Percentiles rank a stretch among this genome's conserved stretches.
These are phyloP conservation scores for Dichetophora obliterata DNA, from an alignment of 2,888 invertebrate species.

Conservation along the genomic window DNA sequence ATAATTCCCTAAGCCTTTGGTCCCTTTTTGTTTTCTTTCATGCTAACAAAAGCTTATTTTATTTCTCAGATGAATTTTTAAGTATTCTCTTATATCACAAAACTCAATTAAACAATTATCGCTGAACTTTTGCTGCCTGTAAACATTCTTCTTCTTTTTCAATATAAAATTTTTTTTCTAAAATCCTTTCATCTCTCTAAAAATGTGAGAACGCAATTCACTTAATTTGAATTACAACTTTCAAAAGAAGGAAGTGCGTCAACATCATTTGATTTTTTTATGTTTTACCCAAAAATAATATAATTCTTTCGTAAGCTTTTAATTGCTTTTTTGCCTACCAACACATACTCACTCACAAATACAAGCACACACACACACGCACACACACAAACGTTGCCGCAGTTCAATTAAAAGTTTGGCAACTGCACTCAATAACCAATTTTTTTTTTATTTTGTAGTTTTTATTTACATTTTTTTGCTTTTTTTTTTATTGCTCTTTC, in stretches of 20 bases:
- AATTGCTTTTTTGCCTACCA: not conserved
- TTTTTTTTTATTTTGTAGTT: not conserved
- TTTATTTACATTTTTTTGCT: too few species aligned
- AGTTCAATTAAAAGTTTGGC: slow-evolving; percentile 12
- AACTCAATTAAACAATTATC: too few species aligned
- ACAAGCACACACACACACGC: slow-evolving; percentile 21
- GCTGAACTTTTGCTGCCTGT: too few species aligned
- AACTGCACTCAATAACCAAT: not conserved
- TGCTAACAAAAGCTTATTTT: too few species aligned
- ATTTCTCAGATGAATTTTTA: too few species aligned
- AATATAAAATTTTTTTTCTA: not conserved
- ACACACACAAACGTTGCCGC: slow-evolving; percentile 4
- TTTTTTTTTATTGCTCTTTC: too few species aligned
- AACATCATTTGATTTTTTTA: not conserved
- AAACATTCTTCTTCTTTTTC: too few species aligned
- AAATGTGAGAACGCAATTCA: not conserved
- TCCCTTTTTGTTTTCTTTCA: too few species aligned
- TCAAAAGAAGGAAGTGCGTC: not conserved
- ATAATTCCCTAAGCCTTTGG: too few species aligned
- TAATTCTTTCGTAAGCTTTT: not conserved
- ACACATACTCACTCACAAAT: not conserved
- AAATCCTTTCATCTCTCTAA: not conserved
- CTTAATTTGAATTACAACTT: not conserved
- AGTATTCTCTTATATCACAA: too few species aligned
- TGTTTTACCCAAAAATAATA: not conserved